Percentiles rank a stretch among this genome's conserved stretches.
Conservation (phyloP, 1,140 invertebrate species). For the Agrilus planipennis region DNA sequence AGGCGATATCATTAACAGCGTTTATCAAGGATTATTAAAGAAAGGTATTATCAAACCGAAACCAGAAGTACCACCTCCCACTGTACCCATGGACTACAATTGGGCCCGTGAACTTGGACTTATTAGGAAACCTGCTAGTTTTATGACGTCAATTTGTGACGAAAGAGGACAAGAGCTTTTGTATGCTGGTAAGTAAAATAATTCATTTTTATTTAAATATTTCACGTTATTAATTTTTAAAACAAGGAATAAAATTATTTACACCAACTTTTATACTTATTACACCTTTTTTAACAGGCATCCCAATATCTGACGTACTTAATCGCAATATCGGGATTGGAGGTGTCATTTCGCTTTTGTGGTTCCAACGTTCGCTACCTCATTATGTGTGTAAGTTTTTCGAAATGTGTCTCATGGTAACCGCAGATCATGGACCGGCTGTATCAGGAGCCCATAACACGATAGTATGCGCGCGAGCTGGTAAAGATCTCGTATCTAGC, state of each 20-base stretch:
- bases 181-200: conserved; percentile 59
- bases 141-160: conserved; percentile 99
- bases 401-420: conserved; percentile 98
- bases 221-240: neutral
- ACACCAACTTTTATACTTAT: neutral
- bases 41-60: conserved; percentile 74
- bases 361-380: conserved; percentile 96
- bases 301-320: conserved; percentile 92
- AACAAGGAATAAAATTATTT: too few species aligned
- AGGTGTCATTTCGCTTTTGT: conserved; percentile 91
- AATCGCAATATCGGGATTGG: conserved; percentile 90
- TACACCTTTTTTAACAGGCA: conserved; percentile 39
- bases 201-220: conserved; percentile 4
- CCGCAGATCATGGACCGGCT: conserved; percentile 97
- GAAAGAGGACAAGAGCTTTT: conserved; percentile 95
- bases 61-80: conserved; percentile 91
- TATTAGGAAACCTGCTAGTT: conserved; percentile 97
- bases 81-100: conserved; percentile 98
- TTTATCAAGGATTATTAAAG: conserved; percentile 71
- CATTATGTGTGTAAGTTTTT: conserved; percentile 94
- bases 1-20: conserved; percentile 53
- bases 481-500: conserved; percentile 97
- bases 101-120: conserved; percentile 97
- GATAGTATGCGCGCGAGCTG: conserved; percentile 96
- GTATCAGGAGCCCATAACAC: conserved; percentile 99